A percentile compares a stretch with the other conserved stretches of the same genome.
These are phyloP conservation scores for Ameiurus melas DNA, from an alignment of 2,113 vertebrate species.

Conservation along the genomic window DNA sequence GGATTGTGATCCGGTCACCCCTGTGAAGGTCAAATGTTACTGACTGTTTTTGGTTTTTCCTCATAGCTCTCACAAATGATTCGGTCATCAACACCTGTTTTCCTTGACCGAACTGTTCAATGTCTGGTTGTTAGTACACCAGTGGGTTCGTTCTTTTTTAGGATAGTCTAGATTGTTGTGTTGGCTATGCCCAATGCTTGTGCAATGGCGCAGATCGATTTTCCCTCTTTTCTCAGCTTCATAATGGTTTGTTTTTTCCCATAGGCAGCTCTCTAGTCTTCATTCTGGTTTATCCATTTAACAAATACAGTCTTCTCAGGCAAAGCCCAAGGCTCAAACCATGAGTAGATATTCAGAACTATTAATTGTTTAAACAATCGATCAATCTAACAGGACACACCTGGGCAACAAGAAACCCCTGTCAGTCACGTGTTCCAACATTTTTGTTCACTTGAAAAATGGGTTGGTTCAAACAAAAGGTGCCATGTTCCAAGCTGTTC, in stretches of 20 bases:
- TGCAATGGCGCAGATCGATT: neutral
- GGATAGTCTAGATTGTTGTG: neutral
- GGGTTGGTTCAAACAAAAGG: too few species aligned
- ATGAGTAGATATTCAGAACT: neutral
- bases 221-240: neutral
- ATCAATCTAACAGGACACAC: neutral
- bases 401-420: neutral
- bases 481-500: neutral
- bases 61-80: neutral
- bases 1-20: neutral
- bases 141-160: neutral
- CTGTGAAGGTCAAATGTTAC: neutral
- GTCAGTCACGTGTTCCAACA: neutral
- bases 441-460: neutral
- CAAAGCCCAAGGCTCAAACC: neutral
- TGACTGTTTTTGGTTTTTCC: neutral
- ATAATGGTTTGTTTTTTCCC: neutral
- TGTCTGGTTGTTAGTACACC: neutral
- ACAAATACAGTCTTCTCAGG: neutral
- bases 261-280: neutral
- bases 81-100: neutral
- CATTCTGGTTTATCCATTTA: neutral
- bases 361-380: neutral
- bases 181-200: neutral
- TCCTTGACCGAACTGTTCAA: neutral